Evolutionary conservation across 1,140 invertebrate species (phyloP), one percentile per base, ranked within the genome.

Genomic region (Neodiprion virginianus): DNA sequence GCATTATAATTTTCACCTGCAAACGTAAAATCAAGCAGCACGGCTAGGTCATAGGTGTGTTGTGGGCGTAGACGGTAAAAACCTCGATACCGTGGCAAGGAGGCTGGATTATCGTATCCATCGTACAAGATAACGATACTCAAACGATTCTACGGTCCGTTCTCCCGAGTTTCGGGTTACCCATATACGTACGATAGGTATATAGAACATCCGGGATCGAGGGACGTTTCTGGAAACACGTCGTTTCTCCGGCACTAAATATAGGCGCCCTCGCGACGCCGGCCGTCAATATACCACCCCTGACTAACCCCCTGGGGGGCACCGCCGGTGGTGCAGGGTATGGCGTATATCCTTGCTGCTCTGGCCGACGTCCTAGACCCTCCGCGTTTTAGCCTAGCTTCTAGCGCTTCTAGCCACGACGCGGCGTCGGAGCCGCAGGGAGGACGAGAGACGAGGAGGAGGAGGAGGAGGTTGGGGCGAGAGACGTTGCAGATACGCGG

Each of bases 251-350:
- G 81, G 84, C 84, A 86, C 87, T 87, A 88, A 88, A 86, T 87
- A 87, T 87, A 87, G 85, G 86, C 86, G 86, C 87, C 86, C 87
- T 88, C 86, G 87, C 86, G 87, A 88, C 87, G 85, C 86, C 86
- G 84, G 85, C 85, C 86, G 87, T 87, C 86, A 84, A 88, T 88
- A 87, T 87, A 88, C 86, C 86, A 87, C 86, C 86, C 86, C 86
- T 88, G 87, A 87, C 87, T 88, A 88, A 88, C 85, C 86, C 86
- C 83, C 82, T 79, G 75, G 80, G 81, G 80, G 81, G 77, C 79
- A 61, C 79, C 77, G 82, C 81, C 80, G 84, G 83, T 81, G 82
- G 81, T 76, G 28, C 28, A 40, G 79, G 74, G 79, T 69, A 47
- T 72, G 80, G 74, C 76, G 74, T 70, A 71, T 74, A 79, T 80